These are phyloP conservation scores for Rhyacophila evoluta DNA, from an alignment of 2,888 invertebrate genomes.

Conservation along the genomic window DNA sequence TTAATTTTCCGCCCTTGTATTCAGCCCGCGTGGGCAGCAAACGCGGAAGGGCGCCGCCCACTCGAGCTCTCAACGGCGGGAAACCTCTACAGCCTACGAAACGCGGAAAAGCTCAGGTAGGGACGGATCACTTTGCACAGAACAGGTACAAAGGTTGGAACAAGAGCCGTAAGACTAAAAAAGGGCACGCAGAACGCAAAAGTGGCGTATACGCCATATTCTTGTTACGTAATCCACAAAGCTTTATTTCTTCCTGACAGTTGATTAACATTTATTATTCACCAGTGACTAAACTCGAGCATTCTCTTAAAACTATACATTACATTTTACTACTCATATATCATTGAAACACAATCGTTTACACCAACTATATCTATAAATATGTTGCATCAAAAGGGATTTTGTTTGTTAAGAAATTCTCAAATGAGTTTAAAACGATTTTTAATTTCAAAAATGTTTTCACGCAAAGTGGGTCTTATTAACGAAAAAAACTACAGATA, in stretches of 20 bases:
- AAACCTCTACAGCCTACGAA: background rate
- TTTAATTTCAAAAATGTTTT: too few species aligned
- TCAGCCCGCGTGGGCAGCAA: background rate
- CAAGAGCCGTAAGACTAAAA: background rate
- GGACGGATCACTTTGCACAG: background rate
- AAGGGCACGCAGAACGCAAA: background rate
- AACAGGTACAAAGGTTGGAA: background rate
- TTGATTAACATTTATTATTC: too few species aligned
- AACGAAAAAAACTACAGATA: too few species aligned
- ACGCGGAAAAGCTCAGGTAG: conserved; percentile 6
- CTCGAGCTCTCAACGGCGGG: background rate
- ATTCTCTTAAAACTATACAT: too few species aligned
- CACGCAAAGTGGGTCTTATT: too few species aligned
- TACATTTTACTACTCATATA: too few species aligned
- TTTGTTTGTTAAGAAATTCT: too few species aligned
- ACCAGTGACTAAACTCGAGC: too few species aligned
- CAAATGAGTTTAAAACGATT: too few species aligned
- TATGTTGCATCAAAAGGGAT: too few species aligned
- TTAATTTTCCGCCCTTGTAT: background rate
- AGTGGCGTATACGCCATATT: background rate
- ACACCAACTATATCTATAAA: too few species aligned
- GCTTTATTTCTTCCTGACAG: background rate
- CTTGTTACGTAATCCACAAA: background rate
- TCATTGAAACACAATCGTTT: too few species aligned
- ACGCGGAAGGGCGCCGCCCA: background rate